Conservation (phyloP, 2,113 vertebrate species). For the Tylochromis polylepis region DNA sequence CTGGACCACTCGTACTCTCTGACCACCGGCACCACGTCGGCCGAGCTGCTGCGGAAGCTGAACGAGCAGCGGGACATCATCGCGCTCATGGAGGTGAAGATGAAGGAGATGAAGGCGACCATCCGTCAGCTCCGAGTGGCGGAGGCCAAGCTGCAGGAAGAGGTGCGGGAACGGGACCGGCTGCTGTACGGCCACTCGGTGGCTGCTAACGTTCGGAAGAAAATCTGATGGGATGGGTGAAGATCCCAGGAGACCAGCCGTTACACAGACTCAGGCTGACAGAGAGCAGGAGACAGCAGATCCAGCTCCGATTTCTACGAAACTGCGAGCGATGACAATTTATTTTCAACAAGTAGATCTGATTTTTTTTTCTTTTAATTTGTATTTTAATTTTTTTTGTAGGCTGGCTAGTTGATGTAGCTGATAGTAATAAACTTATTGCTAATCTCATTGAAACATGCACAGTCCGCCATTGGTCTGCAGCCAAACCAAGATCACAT, state of each 20-base stretch:
- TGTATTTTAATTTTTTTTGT: background rate
- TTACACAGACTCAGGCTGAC: conserved; percentile 18
- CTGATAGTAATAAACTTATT: conserved; percentile 13
- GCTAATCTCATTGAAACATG: background rate
- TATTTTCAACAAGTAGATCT: conserved; percentile 36
- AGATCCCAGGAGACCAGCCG: background rate
- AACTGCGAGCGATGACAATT: conserved; percentile 39
- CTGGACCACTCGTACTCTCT: conserved; percentile 94
- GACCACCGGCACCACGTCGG: conserved; percentile 90
- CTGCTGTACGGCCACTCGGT: conserved; percentile 75
- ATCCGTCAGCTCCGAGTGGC: conserved; percentile 89
- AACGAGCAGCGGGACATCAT: conserved; percentile 98
- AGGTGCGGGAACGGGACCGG: conserved; percentile 90
- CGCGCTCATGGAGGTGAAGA: conserved; percentile 96
- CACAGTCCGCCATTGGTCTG: background rate
- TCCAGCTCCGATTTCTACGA: conserved; percentile 43
- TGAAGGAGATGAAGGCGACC: conserved; percentile 98
- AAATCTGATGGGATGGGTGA: conserved; percentile 59
- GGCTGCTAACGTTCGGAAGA: conserved; percentile 74
- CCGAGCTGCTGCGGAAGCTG: conserved; percentile 91
- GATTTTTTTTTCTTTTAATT: background rate
- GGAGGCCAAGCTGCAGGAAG: conserved; percentile 90
- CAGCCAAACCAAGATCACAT: background rate
- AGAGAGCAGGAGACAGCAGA: background rate
- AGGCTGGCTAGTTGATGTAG: conserved; percentile 34